These are phyloP conservation scores for Mycetomoellerius zeteki DNA, from an alignment of 1,140 invertebrate genomes.

Conservation along the genomic window DNA sequence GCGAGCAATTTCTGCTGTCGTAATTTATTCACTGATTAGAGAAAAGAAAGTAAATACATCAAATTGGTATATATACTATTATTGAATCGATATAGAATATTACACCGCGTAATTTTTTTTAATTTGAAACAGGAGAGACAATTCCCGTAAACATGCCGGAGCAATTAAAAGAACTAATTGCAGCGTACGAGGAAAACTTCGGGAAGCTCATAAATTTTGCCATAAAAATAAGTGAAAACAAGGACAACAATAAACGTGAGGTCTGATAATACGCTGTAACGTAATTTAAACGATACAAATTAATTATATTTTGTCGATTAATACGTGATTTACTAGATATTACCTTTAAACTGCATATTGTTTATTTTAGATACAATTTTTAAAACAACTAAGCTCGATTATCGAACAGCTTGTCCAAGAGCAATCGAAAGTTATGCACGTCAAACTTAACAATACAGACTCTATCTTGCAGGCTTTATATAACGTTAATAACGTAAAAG, in stretches of 20 bases:
- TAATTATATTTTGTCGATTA: not conserved
- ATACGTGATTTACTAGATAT: not conserved
- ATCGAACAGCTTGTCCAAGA: not conserved
- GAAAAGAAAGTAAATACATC: conserved; percentile 7
- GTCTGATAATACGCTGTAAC: not conserved
- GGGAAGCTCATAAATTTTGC: not conserved
- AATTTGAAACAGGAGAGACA: not conserved
- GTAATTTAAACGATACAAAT: conserved; percentile 14
- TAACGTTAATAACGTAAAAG: conserved; percentile 5
- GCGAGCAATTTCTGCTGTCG: not conserved
- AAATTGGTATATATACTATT: not conserved
- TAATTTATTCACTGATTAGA: conserved; percentile 11
- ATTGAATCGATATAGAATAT: not conserved
- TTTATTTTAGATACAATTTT: conserved; percentile 54
- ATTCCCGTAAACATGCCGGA: not conserved
- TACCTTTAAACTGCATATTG: not conserved
- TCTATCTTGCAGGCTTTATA: not conserved
- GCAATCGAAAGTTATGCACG: not conserved
- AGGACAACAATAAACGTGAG: not conserved
- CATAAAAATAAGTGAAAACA: conserved; percentile 9
- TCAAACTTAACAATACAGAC: conserved; percentile 3
- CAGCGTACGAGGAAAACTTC: conserved; percentile 10
- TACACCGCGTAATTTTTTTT: not conserved
- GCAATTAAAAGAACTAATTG: conserved; percentile 30
- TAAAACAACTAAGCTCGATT: conserved; percentile 12